These are phyloP conservation scores for Illadopsis cleaveri DNA, from an alignment of 2,113 vertebrate genomes.

Conservation along the genomic window DNA sequence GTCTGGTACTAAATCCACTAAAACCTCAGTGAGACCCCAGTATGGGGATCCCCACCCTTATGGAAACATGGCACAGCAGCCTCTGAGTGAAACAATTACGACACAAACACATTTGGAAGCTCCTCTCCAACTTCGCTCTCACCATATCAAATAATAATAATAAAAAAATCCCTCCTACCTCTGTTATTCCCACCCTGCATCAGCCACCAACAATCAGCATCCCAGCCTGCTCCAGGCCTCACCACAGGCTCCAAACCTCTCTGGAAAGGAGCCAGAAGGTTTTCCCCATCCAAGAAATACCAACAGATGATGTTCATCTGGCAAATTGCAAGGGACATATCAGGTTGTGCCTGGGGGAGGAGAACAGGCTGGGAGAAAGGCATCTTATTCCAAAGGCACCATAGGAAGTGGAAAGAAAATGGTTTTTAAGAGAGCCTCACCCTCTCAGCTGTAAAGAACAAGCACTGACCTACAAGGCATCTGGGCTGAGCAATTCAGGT, in stretches of 20 bases:
- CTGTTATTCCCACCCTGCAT: not conserved
- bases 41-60: not conserved
- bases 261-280: slow-evolving; percentile 30
- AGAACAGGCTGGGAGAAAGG: not conserved
- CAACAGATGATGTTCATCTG: slow-evolving; percentile 24
- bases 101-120: not conserved
- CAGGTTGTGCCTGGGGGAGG: slow-evolving; percentile 25
- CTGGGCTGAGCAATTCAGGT: not conserved
- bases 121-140: not conserved
- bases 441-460: not conserved
- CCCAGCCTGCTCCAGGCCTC: not conserved
- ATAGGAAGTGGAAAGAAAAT: slow-evolving; percentile 12
- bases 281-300: slow-evolving; percentile 17
- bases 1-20: not conserved
- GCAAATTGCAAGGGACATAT: slow-evolving; percentile 29
- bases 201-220: not conserved
- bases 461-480: slow-evolving; percentile 14
- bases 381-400: slow-evolving; percentile 26
- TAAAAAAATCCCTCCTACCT: not conserved
- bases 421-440: slow-evolving; percentile 21
- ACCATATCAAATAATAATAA: not conserved
- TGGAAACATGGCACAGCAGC: not conserved
- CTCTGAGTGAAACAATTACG: not conserved
- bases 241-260: not conserved
- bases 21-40: not conserved